Percentiles rank a stretch among this genome's conserved stretches.
These are phyloP conservation scores for Tetragnatha montana DNA, from an alignment of 2,888 invertebrate genomes.

Conservation along the genomic window DNA sequence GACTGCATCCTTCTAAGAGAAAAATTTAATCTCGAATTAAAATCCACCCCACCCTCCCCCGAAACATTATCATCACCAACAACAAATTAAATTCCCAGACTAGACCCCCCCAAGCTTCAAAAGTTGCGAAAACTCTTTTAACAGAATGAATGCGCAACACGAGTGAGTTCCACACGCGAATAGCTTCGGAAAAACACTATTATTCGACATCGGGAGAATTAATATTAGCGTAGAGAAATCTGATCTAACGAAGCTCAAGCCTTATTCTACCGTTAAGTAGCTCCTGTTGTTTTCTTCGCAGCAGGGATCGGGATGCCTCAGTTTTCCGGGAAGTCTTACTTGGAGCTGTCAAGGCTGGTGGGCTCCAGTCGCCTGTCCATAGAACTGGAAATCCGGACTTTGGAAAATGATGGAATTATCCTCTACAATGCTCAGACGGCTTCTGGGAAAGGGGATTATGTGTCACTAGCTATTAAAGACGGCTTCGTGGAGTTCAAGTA, in stretches of 20 bases:
- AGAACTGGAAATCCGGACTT: slow-evolving; percentile 90
- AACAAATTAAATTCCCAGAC: slow-evolving; percentile 9
- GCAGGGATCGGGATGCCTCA: slow-evolving; percentile 79
- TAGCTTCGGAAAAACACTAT: too few relatives aligned
- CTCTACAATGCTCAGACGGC: slow-evolving; percentile 89
- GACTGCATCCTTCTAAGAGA: too few relatives aligned
- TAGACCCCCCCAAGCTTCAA: neutral
- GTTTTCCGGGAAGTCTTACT: slow-evolving; percentile 88
- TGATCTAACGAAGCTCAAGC: neutral
- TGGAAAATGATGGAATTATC: slow-evolving; percentile 87
- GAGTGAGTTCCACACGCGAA: too few relatives aligned
- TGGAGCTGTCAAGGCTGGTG: slow-evolving; percentile 85
- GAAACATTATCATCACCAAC: neutral
- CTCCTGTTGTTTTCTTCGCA: neutral
- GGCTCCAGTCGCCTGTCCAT: slow-evolving; percentile 89
- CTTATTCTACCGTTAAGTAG: neutral
- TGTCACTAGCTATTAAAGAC: slow-evolving; percentile 87
- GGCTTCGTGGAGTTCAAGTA: slow-evolving; percentile 79
- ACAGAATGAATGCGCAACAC: too few relatives aligned
- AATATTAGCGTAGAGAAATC: neutral
- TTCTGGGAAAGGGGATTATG: slow-evolving; percentile 90
- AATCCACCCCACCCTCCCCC: too few relatives aligned
- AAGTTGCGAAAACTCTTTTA: too few relatives aligned
- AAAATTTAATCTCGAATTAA: too few relatives aligned
- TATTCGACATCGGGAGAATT: neutral